These are phyloP conservation scores for Phacellophora camtschatica DNA, from an alignment of 30 jellyfish, hydroid and myxozoan genomes.

Conservation along the genomic window DNA sequence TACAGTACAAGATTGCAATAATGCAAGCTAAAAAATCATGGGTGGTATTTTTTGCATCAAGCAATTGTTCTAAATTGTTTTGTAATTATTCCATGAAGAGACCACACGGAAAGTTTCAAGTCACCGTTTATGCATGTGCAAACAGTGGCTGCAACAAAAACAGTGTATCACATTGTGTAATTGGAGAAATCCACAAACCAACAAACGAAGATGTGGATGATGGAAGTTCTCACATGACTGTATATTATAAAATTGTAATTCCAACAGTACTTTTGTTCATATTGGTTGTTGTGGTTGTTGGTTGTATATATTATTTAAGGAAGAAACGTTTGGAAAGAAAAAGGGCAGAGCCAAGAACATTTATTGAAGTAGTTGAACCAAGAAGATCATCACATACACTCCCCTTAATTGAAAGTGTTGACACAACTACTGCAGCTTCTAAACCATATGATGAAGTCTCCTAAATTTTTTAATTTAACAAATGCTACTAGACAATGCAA, in stretches of 20 bases:
- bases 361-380: background rate
- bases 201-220: background rate
- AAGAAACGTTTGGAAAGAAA: too few relatives aligned
- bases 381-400: background rate
- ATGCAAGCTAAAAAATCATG: background rate
- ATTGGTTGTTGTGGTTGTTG: too few relatives aligned
- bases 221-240: too few relatives aligned
- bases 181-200: background rate
- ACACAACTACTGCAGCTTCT: background rate
- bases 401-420: background rate
- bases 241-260: background rate
- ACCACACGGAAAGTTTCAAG: background rate
- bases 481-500: too few relatives aligned
- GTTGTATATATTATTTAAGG: too few relatives aligned
- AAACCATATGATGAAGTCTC: background rate
- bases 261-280: background rate
- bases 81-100: background rate
- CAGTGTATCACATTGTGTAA: background rate
- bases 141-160: constrained; percentile 21
- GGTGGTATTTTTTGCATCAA: background rate
- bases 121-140: constrained; percentile 13
- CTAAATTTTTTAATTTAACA: too few relatives aligned
- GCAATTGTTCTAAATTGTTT: background rate
- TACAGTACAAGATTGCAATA: background rate
- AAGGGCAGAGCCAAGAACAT: too few relatives aligned